Conservation (phyloP, 1,140 invertebrate species). For the roundworm (Caenorhabditis elegans) region WBcel235 BX284603.4:10218001-10218500, state of each 20-base stretch:
- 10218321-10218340: neutral
- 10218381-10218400: neutral
- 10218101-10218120: neutral
- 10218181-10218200: neutral
- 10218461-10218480: neutral
- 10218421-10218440: neutral
- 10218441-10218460: neutral
- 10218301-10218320: neutral
- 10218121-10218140: neutral
- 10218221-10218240: neutral
- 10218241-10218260: neutral
- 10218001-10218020: neutral
- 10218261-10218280: constrained; percentile 10
- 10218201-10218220: neutral
- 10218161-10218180: neutral
- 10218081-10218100: neutral
- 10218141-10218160: neutral
- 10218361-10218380: constrained; percentile 35
- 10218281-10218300: neutral
- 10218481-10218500: neutral
- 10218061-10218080: constrained; percentile 1
- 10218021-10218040: neutral
- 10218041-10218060: neutral
- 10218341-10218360: neutral
- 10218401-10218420: neutral